These are phyloP conservation scores for Campoplex nolae DNA, from an alignment of 2,888 invertebrate species.

Conservation along the genomic window DNA sequence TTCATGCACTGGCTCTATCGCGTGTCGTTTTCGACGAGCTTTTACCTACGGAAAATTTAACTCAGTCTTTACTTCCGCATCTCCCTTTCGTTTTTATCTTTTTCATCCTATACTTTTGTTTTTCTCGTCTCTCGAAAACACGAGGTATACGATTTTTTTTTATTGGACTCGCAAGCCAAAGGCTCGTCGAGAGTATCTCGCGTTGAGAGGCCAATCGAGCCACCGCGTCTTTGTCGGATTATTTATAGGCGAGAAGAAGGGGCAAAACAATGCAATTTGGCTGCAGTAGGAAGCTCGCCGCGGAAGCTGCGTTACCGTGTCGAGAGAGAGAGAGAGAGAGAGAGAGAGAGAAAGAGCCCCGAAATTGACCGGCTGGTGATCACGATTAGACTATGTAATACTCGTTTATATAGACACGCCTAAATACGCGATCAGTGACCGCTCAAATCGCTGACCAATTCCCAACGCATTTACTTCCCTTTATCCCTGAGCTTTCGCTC, in stretches of 20 bases:
- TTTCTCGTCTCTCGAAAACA: too few relatives aligned
- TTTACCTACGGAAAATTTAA: constrained; percentile 14
- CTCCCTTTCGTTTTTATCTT: background rate
- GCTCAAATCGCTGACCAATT: constrained; percentile 11
- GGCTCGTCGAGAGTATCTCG: constrained; percentile 1
- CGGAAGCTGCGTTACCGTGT: constrained; percentile 65
- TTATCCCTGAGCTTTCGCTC: background rate
- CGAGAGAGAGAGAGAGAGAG: constrained; percentile 24
- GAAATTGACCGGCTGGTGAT: constrained; percentile 37
- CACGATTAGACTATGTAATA: constrained; percentile 21
- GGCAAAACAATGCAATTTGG: constrained; percentile 81
- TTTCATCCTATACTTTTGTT: background rate
- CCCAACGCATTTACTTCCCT: background rate
- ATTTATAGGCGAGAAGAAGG: constrained; percentile 79
- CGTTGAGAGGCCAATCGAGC: constrained; percentile 25
- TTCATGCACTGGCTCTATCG: constrained; percentile 39
- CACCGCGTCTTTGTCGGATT: constrained; percentile 53
- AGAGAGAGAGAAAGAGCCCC: background rate
- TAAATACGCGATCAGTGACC: constrained; percentile 6
- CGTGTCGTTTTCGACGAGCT: constrained; percentile 36
- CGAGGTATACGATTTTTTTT: constrained; percentile 10
- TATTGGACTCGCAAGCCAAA: background rate
- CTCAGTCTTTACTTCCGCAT: constrained; percentile 13
- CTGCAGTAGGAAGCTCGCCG: constrained; percentile 77
- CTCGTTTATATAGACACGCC: constrained; percentile 4